Percentiles rank a stretch among this genome's conserved stretches.
phyloP scores from a whole-genome alignment of 2,888 invertebrate species.

The Xestobium rufovillosum region DNA sequence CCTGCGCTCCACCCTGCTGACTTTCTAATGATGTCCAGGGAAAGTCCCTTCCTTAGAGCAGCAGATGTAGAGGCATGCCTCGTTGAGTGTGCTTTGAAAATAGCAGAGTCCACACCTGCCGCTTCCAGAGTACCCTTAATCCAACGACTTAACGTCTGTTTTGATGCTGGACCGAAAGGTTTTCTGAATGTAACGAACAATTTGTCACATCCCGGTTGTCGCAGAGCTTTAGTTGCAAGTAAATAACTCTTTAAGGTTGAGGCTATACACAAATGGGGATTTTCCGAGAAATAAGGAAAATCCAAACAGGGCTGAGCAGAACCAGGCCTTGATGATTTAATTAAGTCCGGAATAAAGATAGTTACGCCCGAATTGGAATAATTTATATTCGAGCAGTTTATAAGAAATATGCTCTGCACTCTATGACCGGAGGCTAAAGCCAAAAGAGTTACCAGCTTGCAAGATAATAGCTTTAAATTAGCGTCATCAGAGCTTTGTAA shows the following conservation, averaged over 20 bases:
- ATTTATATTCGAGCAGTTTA: constrained; percentile 9
- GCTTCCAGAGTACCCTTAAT: constrained; percentile 15
- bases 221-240: constrained; percentile 13
- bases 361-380: constrained; percentile 4
- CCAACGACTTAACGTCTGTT: constrained; percentile 23
- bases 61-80: constrained; percentile 23
- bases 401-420: too few species aligned
- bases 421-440: constrained; percentile 10
- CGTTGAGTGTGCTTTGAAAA: constrained; percentile 21
- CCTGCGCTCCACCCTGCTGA: constrained; percentile 19
- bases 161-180: constrained; percentile 18
- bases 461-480: constrained; percentile 10
- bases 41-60: constrained; percentile 19
- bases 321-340: constrained; percentile 16
- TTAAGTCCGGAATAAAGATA: constrained; percentile 15
- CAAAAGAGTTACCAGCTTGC: constrained; percentile 6
- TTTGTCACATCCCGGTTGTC: constrained; percentile 6
- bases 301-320: constrained; percentile 17
- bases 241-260: constrained; percentile 16
- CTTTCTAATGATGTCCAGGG: constrained; percentile 18
- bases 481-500: constrained; percentile 6
- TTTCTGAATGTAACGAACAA: constrained; percentile 20
- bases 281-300: constrained; percentile 16
- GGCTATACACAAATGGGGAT: constrained; percentile 17
- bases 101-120: constrained; percentile 18